Percentiles rank a stretch among this genome's conserved stretches.
Conservation (phyloP, 2,888 invertebrate genomes). For the Carterocephalus palaemon region DNA sequence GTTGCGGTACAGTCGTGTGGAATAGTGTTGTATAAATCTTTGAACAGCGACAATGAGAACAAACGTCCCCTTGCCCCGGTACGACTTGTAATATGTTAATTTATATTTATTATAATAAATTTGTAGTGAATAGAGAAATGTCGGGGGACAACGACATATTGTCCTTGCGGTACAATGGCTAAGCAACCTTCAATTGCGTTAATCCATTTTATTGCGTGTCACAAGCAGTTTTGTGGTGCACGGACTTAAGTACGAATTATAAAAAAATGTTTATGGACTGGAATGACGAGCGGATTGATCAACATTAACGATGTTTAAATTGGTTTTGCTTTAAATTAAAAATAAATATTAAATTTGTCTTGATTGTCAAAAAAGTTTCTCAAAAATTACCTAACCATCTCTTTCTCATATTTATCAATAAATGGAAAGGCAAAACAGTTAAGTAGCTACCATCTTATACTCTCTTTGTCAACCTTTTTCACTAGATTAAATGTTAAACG, state of each 20-base stretch:
- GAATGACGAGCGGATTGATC: constrained; percentile 7
- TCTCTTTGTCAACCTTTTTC: too few relatives aligned
- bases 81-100: constrained; percentile 69
- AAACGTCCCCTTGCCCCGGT: constrained; percentile 56
- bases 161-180: constrained; percentile 40
- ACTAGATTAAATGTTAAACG: too few relatives aligned
- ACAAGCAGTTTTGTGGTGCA: constrained; percentile 48
- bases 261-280: constrained; percentile 19
- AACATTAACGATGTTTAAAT: too few relatives aligned
- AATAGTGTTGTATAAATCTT: constrained; percentile 57
- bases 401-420: too few relatives aligned
- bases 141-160: constrained; percentile 43
- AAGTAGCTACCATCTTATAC: too few relatives aligned
- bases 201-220: constrained; percentile 76
- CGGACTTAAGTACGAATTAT: constrained; percentile 30
- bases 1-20: constrained; percentile 49
- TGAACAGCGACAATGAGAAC: constrained; percentile 55
- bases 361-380: too few relatives aligned
- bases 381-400: neutral
- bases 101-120: constrained; percentile 74
- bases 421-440: too few relatives aligned
- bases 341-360: too few relatives aligned
- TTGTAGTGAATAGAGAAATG: constrained; percentile 55
- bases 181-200: constrained; percentile 60
- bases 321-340: too few relatives aligned